A percentile compares a stretch with the other conserved stretches of the same genome.
Evolutionary conservation across 2,888 invertebrate species (phyloP).

Genomic region (Dynastes maya): DNA sequence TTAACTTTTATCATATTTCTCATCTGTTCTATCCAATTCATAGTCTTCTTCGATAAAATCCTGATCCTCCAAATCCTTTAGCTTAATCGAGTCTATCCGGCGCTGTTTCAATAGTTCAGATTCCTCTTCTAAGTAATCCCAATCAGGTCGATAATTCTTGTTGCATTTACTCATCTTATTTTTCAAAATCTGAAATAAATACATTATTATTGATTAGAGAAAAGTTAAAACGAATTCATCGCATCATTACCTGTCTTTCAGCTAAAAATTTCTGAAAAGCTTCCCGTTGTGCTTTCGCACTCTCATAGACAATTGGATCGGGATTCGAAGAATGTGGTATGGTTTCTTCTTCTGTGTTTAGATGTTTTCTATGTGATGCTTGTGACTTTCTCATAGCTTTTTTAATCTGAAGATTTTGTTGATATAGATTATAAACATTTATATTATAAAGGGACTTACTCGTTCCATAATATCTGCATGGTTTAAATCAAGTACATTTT

Average conservation of each 20-base stretch:
- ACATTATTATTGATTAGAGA: neutral
- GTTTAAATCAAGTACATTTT: slow-evolving; percentile 81
- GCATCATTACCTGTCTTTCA: slow-evolving; percentile 70
- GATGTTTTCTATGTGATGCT: slow-evolving; percentile 59
- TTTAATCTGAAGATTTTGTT: slow-evolving; percentile 61
- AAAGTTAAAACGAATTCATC: slow-evolving; percentile 26
- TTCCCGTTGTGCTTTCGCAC: slow-evolving; percentile 68
- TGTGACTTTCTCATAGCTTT: slow-evolving; percentile 64
- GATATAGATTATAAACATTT: no score
- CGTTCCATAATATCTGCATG: slow-evolving; percentile 76
- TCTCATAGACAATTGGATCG: slow-evolving; percentile 60
- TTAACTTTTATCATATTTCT: neutral
- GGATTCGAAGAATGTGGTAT: slow-evolving; percentile 57
- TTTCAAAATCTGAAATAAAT: slow-evolving; percentile 60
- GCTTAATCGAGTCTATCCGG: slow-evolving; percentile 57
- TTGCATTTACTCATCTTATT: slow-evolving; percentile 58
- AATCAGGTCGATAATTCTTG: slow-evolving; percentile 62
- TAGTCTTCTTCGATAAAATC: slow-evolving; percentile 60
- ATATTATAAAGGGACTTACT: slow-evolving; percentile 55
- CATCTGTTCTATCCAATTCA: slow-evolving; percentile 42
- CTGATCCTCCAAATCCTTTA: slow-evolving; percentile 55
- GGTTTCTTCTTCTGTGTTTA: neutral
- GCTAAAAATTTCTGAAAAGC: slow-evolving; percentile 74
- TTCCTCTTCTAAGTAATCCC: slow-evolving; percentile 63
- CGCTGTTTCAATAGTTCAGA: slow-evolving; percentile 58